Evolutionary conservation across 2,113 vertebrate genomes (phyloP).

Genomic region (Corydoras maculifer): DNA sequence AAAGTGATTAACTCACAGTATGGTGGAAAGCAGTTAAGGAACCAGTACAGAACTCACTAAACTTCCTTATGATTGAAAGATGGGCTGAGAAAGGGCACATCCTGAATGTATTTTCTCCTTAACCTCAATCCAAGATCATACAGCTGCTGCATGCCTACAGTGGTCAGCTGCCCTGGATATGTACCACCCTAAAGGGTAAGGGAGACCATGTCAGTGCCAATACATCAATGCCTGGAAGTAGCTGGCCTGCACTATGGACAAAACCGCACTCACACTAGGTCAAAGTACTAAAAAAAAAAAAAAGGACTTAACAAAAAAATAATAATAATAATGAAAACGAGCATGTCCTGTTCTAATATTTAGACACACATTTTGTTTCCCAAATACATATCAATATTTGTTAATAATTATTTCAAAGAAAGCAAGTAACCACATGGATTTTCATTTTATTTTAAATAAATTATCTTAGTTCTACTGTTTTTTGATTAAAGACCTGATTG

Average conservation of each 20-base stretch:
- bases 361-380: too few relatives aligned
- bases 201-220: background rate
- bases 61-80: constrained; percentile 76
- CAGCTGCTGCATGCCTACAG: constrained; percentile 86
- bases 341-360: too few relatives aligned
- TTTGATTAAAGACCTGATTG: too few relatives aligned
- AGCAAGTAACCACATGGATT: too few relatives aligned
- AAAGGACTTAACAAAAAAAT: too few relatives aligned
- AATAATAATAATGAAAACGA: too few relatives aligned
- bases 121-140: constrained; percentile 79
- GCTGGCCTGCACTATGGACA: too few relatives aligned
- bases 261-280: background rate
- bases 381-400: too few relatives aligned
- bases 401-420: too few relatives aligned
- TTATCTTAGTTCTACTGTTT: too few relatives aligned
- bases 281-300: background rate
- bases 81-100: constrained; percentile 72
- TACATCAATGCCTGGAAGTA: background rate
- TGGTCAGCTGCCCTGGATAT: constrained; percentile 84
- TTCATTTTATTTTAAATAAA: too few relatives aligned
- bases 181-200: constrained; percentile 73
- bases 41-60: constrained; percentile 74
- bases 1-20: background rate
- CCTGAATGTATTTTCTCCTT: constrained; percentile 75
- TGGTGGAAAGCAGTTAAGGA: background rate